A percentile compares a stretch with the other conserved stretches of the same genome.
phyloP scores from a whole-genome alignment of 2,888 invertebrate species.

The Seira ritae region DNA sequence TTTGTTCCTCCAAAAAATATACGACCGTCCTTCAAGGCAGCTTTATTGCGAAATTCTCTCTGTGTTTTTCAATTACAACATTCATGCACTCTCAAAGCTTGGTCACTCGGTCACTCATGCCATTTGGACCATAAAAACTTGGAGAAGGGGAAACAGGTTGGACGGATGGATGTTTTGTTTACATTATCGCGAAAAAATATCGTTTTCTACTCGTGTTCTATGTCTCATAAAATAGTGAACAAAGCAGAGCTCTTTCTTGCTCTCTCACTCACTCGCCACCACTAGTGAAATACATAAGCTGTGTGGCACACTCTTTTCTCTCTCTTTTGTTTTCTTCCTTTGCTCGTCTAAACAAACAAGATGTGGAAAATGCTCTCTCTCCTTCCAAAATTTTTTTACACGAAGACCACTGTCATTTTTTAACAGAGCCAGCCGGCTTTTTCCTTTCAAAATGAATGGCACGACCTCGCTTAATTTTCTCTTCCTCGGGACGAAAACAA shows the following conservation, averaged over 20 bases:
- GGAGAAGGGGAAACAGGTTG: slow-evolving; percentile 10
- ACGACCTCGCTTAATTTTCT: not conserved
- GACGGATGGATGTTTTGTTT: not conserved
- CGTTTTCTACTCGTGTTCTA: not conserved
- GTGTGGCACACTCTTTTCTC: not conserved
- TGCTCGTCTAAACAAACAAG: not conserved
- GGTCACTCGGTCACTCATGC: slow-evolving; percentile 14
- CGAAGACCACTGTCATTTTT: not conserved
- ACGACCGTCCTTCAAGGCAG: not conserved
- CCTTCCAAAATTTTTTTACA: not conserved
- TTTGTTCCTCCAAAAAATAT: not conserved
- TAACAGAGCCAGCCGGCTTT: not conserved
- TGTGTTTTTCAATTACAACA: not conserved
- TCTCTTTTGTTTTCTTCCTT: not conserved
- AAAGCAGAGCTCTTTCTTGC: not conserved
- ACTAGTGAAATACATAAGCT: too few species aligned
- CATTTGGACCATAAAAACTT: slow-evolving; percentile 10
- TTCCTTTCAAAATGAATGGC: not conserved
- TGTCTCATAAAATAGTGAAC: slow-evolving; percentile 16
- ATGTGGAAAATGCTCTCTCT: not conserved
- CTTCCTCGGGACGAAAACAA: not conserved
- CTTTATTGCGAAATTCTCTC: not conserved
- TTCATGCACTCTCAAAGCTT: not conserved
- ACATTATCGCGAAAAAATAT: slow-evolving; percentile 11
- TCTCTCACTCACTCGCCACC: too few species aligned